phyloP scores from a whole-genome alignment of 2,113 vertebrate species.

The Cichladusa arquata region DNA sequence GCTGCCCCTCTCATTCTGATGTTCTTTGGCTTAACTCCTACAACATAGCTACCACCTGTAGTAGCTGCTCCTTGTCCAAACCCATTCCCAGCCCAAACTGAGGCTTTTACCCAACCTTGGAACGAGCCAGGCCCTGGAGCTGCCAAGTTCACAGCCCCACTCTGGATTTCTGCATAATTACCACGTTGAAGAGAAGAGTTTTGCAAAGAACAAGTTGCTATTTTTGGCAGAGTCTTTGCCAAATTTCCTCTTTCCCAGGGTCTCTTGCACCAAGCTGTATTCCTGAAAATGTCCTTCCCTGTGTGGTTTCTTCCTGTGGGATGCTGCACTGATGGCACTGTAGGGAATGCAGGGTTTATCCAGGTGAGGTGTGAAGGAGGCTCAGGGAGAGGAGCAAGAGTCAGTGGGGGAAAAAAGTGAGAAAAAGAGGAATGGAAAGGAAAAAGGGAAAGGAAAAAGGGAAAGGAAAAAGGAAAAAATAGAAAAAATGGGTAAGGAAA shows the following conservation, averaged over 20 bases:
- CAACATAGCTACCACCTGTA: background rate
- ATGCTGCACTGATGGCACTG: background rate
- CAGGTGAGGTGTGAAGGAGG: background rate
- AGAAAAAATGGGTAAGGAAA: background rate
- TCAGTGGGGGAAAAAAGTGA: no score
- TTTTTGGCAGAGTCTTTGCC: background rate
- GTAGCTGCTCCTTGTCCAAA: background rate
- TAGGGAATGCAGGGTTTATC: background rate
- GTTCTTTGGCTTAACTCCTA: background rate
- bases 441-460: no score
- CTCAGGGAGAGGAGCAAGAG: background rate
- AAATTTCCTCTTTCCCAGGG: background rate
- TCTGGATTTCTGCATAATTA: constrained; percentile 36
- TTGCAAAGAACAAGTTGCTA: background rate
- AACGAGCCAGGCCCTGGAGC: background rate
- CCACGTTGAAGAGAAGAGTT: background rate
- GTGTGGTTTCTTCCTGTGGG: background rate
- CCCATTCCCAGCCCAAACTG: background rate
- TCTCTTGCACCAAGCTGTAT: background rate
- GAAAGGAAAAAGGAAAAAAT: background rate
- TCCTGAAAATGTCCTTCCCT: background rate
- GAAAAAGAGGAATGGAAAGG: background rate
- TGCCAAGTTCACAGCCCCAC: constrained; percentile 2
- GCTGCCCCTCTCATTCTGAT: background rate
- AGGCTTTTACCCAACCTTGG: background rate